Base-by-base conservation (phyloP, 2,888 invertebrate species). In the Griposia aprilina region DNA sequence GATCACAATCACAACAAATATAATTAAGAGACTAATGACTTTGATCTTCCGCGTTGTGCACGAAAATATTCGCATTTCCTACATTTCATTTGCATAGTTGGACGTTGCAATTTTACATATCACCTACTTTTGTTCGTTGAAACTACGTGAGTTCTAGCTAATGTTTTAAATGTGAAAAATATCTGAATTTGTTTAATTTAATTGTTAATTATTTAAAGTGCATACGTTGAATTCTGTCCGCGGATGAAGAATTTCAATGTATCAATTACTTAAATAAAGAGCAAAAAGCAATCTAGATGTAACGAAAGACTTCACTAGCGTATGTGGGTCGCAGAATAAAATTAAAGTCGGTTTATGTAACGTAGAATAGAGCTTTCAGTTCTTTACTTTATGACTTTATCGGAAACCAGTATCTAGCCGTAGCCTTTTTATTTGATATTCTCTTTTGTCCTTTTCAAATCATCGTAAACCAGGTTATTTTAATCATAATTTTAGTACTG, bases 321-420 rank as follows among this genome's bases (percentile, higher is more conserved):
- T 66, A 82, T 86, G 83, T 73, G 72, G 78, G 82, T 74, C 82
- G 65, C 72, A 30, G 68, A 69, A 82, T 77, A 63, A 85, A 85
- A 85, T 85, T 83, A 71, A 82, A 85, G 60, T 57, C 50, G 59
- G 59, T 83, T 63, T 63, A 57, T 82, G 62, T 82, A 77, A 78
- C 66, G 52, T 63, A 52, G 75, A 70, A 65, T 30, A 36, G 74
- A 83, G 79, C 79, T 73, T 83, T 67, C 78, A 79, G 75, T 75
- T 76, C 63, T 74, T 55, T 41, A 74, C 72, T 76, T 82, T 73
- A 82, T 67, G 63, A 41, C 41, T 72, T 82, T 74, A 78, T 82
- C 74, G 78, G 78, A 86, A 86, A 74, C 74, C 75, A 60, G 60
- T 75, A 68, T 75, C 74, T 68, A 76, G 66, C 15, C 72, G 78